A percentile compares a stretch with the other conserved stretches of the same genome.
These are phyloP conservation scores for Microchrysa polita DNA, from an alignment of 2,888 invertebrate species.

Conservation along the genomic window DNA sequence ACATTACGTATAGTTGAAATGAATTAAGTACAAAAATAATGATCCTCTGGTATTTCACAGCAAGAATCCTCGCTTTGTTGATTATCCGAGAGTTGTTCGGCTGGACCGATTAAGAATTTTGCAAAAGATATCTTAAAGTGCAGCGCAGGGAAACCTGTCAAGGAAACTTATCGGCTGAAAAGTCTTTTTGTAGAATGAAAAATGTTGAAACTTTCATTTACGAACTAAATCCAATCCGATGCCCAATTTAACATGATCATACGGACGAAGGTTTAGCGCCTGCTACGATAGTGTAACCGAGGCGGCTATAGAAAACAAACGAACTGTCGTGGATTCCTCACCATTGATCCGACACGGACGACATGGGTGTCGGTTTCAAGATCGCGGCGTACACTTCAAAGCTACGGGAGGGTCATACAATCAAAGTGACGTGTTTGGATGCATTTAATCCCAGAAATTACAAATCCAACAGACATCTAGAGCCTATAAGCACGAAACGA, in stretches of 20 bases:
- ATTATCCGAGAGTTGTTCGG: slow-evolving; percentile 21
- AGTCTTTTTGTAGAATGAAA: not conserved
- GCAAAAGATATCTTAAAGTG: slow-evolving; percentile 26
- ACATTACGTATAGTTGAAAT: slow-evolving; percentile 3
- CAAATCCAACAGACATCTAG: no score
- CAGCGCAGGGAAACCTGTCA: not conserved
- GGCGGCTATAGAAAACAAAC: not conserved
- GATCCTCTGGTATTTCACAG: slow-evolving; percentile 39
- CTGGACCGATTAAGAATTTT: slow-evolving; percentile 37
- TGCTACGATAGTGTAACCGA: not conserved
- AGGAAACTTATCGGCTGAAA: not conserved
- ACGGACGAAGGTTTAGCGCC: slow-evolving; percentile 1
- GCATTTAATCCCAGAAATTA: no score
- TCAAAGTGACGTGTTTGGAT: no score
- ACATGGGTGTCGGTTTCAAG: not conserved
- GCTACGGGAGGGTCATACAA: no score
- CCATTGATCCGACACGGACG: not conserved
- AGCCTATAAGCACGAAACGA: no score
- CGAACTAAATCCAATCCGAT: not conserved
- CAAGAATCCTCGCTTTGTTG: slow-evolving; percentile 6
- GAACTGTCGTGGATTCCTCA: not conserved
- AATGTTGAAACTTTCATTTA: not conserved
- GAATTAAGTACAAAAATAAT: slow-evolving; percentile 33
- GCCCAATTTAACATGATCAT: not conserved
- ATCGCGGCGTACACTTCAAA: no score